Base-by-base conservation (phyloP, 2,888 invertebrate genomes). In the Epinotia ramella region DNA sequence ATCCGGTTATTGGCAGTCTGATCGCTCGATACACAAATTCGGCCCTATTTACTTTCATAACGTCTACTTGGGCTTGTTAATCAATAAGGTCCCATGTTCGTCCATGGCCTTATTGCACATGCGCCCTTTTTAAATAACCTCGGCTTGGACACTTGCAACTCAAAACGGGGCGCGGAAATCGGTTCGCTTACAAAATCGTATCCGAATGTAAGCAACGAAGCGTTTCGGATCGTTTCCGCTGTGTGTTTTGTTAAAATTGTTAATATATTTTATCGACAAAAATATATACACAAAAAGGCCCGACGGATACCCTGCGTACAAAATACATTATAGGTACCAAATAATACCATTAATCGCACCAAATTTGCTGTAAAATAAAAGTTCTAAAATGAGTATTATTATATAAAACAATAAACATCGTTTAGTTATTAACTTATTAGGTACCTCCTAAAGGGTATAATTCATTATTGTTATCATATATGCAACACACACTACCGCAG, bases 141-240 rank as follows among this genome's bases (percentile, higher is more conserved):
- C 80, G 79, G 79, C 77, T 80, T 81, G 84, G 83, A 82, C 84
- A 84, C 85, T 88, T 85, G 81, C 86, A 85, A 88, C 89, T 89
- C 87, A 86, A 81, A 79, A 78, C 79, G 83, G 78, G 79, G 79
- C 82, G 81, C 82, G 82, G 80, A 83, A 83, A 85, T 84, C 83
- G 84, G 84, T 84, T 75, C 77, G 77, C 79, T 84, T 79, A 79
- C 77, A 76, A 79, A 84, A 82, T 82, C 79, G 81, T 79, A 81
- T 79, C 76, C 71, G 76, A 56, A 72, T 70, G 66, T 46, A 73
- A 66, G 56, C 46, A 73, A 18, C 20, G 70, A 28, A 40, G 9
- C 66, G 49, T 46, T 66, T 73, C 40, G 12, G 62, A 53, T 33
- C 53, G 70, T 62, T 70, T 70, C 53, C 70, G 49, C 9, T 18